These are phyloP conservation scores for Macrophya annulata DNA, from an alignment of 2,888 invertebrate species.

Conservation along the genomic window DNA sequence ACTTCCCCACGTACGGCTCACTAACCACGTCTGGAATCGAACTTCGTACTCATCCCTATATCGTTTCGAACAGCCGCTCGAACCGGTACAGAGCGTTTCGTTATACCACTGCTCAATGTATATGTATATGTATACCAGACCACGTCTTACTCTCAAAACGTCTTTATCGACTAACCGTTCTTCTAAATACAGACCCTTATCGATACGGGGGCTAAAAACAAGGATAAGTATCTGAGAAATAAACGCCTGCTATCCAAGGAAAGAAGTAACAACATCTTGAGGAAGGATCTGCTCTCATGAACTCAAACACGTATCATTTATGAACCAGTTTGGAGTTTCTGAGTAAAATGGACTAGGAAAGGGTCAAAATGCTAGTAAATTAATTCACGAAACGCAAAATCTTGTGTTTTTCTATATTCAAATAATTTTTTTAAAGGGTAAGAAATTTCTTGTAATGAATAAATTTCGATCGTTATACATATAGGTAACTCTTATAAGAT, in stretches of 20 bases:
- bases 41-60: slow-evolving; percentile 50
- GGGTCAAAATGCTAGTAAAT: not conserved
- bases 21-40: slow-evolving; percentile 55
- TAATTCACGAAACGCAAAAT: not conserved
- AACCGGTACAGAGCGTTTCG: slow-evolving; percentile 32
- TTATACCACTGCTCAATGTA: slow-evolving; percentile 34
- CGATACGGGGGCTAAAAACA: not conserved
- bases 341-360: not conserved
- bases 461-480: not conserved
- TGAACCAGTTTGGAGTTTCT: not conserved
- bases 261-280: not conserved
- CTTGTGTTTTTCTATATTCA: not conserved
- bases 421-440: not conserved
- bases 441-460: not conserved
- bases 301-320: not conserved
- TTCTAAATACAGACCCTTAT: slow-evolving; percentile 5
- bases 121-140: slow-evolving; percentile 38
- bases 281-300: not conserved
- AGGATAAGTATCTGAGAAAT: not conserved
- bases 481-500: not conserved
- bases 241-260: not conserved
- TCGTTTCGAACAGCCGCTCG: slow-evolving; percentile 32
- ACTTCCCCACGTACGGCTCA: slow-evolving; percentile 63
- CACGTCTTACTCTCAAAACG: slow-evolving; percentile 37
- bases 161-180: slow-evolving; percentile 34